Base-by-base conservation (phyloP, 2,888 invertebrate species). In the Dolichomitus sp. region DNA sequence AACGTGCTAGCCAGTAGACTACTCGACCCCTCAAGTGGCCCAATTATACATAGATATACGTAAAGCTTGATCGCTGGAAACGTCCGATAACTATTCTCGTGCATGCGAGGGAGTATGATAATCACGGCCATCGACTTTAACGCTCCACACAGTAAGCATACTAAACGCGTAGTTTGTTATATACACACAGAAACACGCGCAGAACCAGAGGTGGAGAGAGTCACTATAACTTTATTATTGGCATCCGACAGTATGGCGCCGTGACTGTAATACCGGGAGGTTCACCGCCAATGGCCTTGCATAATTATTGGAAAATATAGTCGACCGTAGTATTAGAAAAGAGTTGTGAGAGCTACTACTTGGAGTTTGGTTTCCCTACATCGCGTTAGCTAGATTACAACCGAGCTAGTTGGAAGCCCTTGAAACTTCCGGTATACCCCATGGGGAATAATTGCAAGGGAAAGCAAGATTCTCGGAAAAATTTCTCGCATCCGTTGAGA, bases 181-280 rank as follows among this genome's bases (percentile, higher is more conserved):
- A 45, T n/a, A 45, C 23, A 54, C 11, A 19, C 23, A 48, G 54
- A 52, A 37, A 19, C 42, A 12, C 17, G 33, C n/a, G n/a, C 12
- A 19, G 52, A 11, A 17, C n/a, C 12, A 14, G 30, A 45, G 12
- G 30, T 27, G 5, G 33, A 30, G 23, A 65, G 65, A 42, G 61
- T 40, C 40, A 40, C 42, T 66, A 68, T 40, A 80, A 80, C 69
- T 80, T 77, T 83, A 80, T 83, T 83, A 80, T 83, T 80, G 76
- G 73, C 65, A 83, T 80, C 83, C 76, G 83, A 83, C 80, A 76
- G 61, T 73, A 63, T 37, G 83, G 80, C 80, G 83, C 83, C 76
- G 69, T 40, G 66, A 79, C 79, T 66, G 68, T 70, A 50, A 69
- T 74, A 75, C 52, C 69, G 65, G 48, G 66, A 66, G 72, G 19